These are phyloP conservation scores for Paracanthobrama guichenoti DNA, from an alignment of 2,113 vertebrate genomes.

Conservation along the genomic window DNA sequence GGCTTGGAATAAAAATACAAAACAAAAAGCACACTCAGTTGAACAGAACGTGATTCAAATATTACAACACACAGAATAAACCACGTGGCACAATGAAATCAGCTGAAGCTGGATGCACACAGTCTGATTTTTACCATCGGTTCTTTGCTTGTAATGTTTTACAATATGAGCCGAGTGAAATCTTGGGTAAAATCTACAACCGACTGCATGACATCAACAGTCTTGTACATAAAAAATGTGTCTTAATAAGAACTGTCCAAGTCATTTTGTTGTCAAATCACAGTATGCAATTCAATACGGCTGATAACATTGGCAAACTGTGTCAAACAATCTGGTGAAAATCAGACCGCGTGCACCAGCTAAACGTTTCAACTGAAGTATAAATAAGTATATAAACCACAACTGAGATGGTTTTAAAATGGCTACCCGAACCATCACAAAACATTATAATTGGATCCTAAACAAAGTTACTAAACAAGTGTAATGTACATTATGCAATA, in stretches of 20 bases:
- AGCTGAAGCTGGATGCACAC: background rate
- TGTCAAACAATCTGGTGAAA: background rate
- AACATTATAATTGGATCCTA: background rate
- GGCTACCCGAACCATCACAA: conserved; percentile 8
- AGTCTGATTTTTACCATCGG: background rate
- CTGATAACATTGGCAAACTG: background rate
- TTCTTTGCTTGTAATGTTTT: background rate
- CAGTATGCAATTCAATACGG: background rate
- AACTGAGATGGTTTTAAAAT: background rate
- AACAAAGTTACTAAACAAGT: background rate
- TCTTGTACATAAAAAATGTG: too few species aligned
- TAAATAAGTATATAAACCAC: conserved; percentile 29
- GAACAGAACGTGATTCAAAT: background rate
- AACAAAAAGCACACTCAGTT: conserved; percentile 1
- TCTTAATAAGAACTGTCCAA: too few species aligned
- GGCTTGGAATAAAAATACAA: background rate
- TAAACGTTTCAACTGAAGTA: background rate
- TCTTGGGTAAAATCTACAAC: too few species aligned
- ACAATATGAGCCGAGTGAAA: background rate
- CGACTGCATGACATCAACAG: too few species aligned
- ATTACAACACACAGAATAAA: conserved; percentile 17
- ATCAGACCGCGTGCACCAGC: background rate
- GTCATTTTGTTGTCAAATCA: background rate
- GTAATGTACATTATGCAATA: background rate
- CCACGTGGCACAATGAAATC: background rate